Evolutionary conservation across 2,797 vertebrate species (phyloP).

Genomic region (Pipistrellus pipistrellus): DNA sequence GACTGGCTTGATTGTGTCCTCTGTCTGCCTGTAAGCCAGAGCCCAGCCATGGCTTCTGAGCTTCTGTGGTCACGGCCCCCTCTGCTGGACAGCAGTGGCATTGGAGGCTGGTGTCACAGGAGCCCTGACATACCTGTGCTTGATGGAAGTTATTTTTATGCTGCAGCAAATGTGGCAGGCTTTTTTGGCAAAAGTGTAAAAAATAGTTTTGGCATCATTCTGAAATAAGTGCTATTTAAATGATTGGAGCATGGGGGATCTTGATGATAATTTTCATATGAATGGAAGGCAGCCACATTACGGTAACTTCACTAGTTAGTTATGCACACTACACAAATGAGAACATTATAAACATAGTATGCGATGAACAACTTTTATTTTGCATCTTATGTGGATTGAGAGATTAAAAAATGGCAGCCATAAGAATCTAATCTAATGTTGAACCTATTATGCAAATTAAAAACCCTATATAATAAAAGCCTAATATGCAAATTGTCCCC

Average conservation of each 20-base stretch:
- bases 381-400: conserved; percentile 80
- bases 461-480: no score
- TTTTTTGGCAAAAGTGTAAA: conserved; percentile 76
- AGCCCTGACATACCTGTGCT: conserved; percentile 52
- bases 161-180: neutral
- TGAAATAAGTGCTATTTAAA: conserved; percentile 76
- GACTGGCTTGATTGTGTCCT: neutral
- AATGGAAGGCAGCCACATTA: conserved; percentile 87
- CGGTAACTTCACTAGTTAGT: conserved; percentile 84
- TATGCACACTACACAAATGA: conserved; percentile 84
- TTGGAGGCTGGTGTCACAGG: conserved; percentile 76
- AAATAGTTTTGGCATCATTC: conserved; percentile 68
- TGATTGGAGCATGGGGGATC: conserved; percentile 46
- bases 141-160: neutral
- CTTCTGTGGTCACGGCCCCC: neutral
- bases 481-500: no score
- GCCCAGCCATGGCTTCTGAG: neutral
- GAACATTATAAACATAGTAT: conserved; percentile 84
- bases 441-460: conserved; percentile 88
- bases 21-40: neutral
- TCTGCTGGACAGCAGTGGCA: conserved; percentile 59
- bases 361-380: conserved; percentile 88
- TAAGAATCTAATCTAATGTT: conserved; percentile 87
- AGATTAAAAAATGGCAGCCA: conserved; percentile 86
- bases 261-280: conserved; percentile 83